Conservation (phyloP, 2,888 invertebrate genomes). For the Mythimna impura region DNA sequence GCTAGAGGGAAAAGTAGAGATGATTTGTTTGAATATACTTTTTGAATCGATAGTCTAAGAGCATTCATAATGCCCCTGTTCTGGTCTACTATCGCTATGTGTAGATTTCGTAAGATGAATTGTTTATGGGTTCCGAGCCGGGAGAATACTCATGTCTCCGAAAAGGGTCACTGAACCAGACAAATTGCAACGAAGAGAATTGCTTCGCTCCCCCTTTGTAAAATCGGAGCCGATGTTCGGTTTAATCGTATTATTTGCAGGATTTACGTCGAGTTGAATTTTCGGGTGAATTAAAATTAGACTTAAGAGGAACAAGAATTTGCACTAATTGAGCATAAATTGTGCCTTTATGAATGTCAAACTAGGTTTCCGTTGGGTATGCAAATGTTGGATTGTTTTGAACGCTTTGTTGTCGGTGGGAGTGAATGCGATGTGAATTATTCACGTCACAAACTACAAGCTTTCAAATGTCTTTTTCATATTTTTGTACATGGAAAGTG, state of each 20-base stretch:
- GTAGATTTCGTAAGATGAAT: constrained; percentile 80
- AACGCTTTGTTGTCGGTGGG: constrained; percentile 65
- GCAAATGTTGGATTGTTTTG: constrained; percentile 74
- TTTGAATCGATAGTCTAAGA: constrained; percentile 76
- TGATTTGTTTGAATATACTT: constrained; percentile 76
- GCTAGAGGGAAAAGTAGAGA: constrained; percentile 73
- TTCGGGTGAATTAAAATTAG: constrained; percentile 74
- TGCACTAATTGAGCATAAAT: constrained; percentile 75
- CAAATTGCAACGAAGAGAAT: constrained; percentile 80
- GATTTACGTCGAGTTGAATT: constrained; percentile 76
- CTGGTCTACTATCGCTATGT: constrained; percentile 69
- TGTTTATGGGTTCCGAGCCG: constrained; percentile 76
- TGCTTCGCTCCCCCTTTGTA: constrained; percentile 75
- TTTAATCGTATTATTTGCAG: constrained; percentile 81
- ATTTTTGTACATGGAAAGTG: constrained; percentile 62
- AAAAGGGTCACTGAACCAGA: constrained; percentile 83
- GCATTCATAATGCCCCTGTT: constrained; percentile 75
- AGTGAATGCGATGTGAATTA: constrained; percentile 72
- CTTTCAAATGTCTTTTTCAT: constrained; percentile 71
- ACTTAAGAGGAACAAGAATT: constrained; percentile 69
- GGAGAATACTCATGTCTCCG: constrained; percentile 71
- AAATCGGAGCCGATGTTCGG: constrained; percentile 74
- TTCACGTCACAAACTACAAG: constrained; percentile 69
- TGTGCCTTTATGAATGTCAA: constrained; percentile 74
- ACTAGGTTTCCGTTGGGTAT: constrained; percentile 71